phyloP scores from a whole-genome alignment of 35 echinoderm and acorn worm species.

The Holothuria glaberrima region DNA sequence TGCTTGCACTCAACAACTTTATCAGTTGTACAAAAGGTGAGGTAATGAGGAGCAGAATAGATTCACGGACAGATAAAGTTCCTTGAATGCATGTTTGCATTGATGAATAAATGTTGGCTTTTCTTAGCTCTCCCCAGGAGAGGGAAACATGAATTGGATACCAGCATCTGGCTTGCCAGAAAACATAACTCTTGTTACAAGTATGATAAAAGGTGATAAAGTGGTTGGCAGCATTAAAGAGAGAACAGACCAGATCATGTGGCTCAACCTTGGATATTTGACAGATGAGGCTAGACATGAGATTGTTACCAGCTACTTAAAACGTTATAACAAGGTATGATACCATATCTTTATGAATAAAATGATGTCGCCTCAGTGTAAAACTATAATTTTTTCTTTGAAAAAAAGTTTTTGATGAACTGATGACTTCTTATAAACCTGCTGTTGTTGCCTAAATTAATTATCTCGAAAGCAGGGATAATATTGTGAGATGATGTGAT shows the following conservation, averaged over 20 bases:
- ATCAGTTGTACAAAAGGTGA: no score
- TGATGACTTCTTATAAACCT: no score
- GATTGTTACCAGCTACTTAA: slow-evolving; percentile 81
- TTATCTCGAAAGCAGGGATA: no score
- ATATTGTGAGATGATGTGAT: no score
- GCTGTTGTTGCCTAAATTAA: no score
- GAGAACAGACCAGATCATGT: slow-evolving; percentile 32
- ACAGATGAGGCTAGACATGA: slow-evolving; percentile 51
- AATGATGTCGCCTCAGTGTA: no score
- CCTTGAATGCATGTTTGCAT: no score
- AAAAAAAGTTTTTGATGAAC: no score
- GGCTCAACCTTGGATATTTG: slow-evolving; percentile 64
- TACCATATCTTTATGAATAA: background rate
- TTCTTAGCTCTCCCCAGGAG: slow-evolving; percentile 30
- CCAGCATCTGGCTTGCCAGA: slow-evolving; percentile 30
- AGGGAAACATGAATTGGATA: slow-evolving; percentile 68
- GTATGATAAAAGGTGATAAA: slow-evolving; percentile 60
- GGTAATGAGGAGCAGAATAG: no score
- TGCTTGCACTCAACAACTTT: no score
- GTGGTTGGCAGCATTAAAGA: slow-evolving; percentile 45
- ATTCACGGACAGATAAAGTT: no score
- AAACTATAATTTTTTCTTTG: no score
- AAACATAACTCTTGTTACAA: slow-evolving; percentile 67
- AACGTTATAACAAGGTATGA: slow-evolving; percentile 83
- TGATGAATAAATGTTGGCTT: background rate